A percentile compares a stretch with the other conserved stretches of the same genome.
Conservation (phyloP, 2,113 vertebrate species). For the Brienomyrus brachyistius region DNA sequence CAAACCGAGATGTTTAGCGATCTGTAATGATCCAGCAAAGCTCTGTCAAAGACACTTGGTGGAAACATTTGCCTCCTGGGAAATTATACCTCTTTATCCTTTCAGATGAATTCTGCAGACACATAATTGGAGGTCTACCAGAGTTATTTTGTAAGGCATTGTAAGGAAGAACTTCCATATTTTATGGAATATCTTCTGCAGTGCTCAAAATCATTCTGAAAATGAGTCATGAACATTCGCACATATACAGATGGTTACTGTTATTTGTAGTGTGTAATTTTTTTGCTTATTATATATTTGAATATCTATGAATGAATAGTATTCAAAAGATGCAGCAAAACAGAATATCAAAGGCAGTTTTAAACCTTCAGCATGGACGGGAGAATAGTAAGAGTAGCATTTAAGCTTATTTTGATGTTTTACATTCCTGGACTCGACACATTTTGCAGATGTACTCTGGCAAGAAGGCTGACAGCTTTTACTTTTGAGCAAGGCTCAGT, state of each 20-base stretch:
- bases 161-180: not conserved
- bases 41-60: not conserved
- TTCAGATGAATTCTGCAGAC: slow-evolving; percentile 1
- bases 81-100: not conserved
- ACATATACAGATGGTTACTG: not conserved
- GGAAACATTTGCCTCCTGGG: not conserved
- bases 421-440: not conserved
- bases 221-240: not conserved
- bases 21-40: not conserved
- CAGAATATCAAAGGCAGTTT: not conserved
- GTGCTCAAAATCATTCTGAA: not conserved
- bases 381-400: not conserved
- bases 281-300: not conserved
- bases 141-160: not conserved
- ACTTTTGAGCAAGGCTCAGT: slow-evolving; percentile 58
- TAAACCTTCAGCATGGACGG: not conserved
- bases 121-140: not conserved
- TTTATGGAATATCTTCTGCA: not conserved
- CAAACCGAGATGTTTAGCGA: not conserved
- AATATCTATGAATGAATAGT: not conserved
- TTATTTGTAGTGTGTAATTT: not conserved
- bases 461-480: slow-evolving; percentile 25
- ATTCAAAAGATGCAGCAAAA: not conserved
- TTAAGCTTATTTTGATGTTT: not conserved
- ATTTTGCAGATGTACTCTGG: slow-evolving; percentile 7